Percentiles rank a stretch among this genome's conserved stretches.
These are phyloP conservation scores for Drosophila busckii DNA, from an alignment of 1,140 invertebrate species.

Conservation along the genomic window DNA sequence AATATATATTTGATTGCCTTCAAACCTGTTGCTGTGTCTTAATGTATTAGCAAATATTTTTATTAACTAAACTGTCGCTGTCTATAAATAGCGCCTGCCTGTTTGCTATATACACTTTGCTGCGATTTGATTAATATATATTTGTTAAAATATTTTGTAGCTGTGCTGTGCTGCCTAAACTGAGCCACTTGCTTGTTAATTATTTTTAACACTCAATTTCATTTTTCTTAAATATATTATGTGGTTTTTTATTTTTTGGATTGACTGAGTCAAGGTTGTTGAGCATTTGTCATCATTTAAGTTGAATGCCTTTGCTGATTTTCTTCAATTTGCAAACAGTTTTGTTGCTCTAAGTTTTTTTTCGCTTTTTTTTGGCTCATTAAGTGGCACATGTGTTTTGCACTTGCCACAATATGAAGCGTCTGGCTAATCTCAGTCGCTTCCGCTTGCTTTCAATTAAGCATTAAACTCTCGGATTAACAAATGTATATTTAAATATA, in stretches of 20 bases:
- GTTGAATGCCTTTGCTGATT: constrained; percentile 41
- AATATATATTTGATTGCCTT: too few relatives aligned
- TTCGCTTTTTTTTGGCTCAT: constrained; percentile 19
- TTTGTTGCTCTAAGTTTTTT: constrained; percentile 56
- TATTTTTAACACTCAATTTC: too few relatives aligned
- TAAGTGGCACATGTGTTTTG: constrained; percentile 47
- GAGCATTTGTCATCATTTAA: constrained; percentile 61
- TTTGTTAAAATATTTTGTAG: too few relatives aligned
- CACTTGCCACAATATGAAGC: neutral
- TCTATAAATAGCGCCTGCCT: too few relatives aligned
- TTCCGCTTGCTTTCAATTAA: neutral
- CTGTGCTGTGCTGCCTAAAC: too few relatives aligned
- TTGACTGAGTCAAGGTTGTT: constrained; percentile 41
- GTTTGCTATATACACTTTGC: too few relatives aligned
- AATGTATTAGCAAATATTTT: too few relatives aligned
- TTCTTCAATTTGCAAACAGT: constrained; percentile 61
- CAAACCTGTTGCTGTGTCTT: too few relatives aligned
- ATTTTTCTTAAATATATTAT: too few relatives aligned
- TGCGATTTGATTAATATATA: too few relatives aligned
- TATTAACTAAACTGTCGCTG: too few relatives aligned
- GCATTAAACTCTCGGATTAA: constrained; percentile 48
- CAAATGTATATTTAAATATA: constrained; percentile 21
- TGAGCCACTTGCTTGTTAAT: too few relatives aligned
- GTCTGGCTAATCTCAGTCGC: neutral
- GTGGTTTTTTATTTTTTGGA: constrained; percentile 16